A percentile compares a stretch with the other conserved stretches of the same genome.
Evolutionary conservation across 2,797 vertebrate genomes (phyloP).

Genomic region (Anisognathus igniventris): DNA sequence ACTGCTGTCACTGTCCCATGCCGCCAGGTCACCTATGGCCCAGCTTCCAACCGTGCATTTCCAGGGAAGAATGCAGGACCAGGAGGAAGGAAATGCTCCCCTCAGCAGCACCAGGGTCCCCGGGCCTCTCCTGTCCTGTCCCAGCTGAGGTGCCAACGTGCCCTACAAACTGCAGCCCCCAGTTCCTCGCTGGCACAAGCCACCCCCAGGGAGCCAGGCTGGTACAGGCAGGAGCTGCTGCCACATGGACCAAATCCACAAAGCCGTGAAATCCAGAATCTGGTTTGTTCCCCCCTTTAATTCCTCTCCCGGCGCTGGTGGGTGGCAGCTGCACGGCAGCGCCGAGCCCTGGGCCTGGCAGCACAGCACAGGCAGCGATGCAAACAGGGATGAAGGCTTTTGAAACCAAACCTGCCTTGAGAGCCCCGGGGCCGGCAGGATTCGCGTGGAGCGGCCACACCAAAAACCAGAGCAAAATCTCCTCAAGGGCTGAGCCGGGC

Average conservation of each 20-base stretch:
- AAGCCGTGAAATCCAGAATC: background rate
- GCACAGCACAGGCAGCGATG: background rate
- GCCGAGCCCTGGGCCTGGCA: background rate
- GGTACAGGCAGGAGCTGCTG: background rate
- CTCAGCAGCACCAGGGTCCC: background rate
- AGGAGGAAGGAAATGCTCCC: background rate
- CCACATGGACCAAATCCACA: background rate
- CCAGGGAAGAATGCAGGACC: background rate
- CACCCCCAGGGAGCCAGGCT: background rate
- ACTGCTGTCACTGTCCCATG: background rate
- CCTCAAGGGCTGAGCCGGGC: background rate
- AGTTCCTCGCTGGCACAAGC: background rate
- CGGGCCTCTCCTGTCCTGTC: fast-evolving
- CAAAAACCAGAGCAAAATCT: background rate
- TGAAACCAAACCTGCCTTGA: background rate
- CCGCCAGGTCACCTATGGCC: background rate
- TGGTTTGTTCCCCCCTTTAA: background rate
- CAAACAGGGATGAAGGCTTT: background rate
- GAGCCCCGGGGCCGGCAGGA: background rate
- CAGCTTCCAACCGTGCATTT: background rate
- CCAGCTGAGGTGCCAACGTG: background rate
- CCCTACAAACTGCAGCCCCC: background rate
- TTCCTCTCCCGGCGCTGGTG: background rate
- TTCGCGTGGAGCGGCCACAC: background rate
- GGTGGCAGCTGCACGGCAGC: background rate